phyloP scores from a whole-genome alignment of 2,888 invertebrate genomes.

The Seladonia tumulorum region DNA sequence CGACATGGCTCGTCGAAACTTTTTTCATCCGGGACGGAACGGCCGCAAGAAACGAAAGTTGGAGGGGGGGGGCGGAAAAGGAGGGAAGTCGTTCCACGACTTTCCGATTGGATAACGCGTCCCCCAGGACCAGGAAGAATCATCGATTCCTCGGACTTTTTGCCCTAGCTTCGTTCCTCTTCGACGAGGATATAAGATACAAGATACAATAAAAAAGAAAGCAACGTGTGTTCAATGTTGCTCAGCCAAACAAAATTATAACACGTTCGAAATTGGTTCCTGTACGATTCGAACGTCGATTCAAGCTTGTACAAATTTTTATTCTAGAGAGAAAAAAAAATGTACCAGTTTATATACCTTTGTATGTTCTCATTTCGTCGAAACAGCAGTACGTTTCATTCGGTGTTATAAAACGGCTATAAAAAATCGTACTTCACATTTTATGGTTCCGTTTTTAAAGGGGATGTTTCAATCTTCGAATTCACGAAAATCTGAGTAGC shows the following conservation, averaged over 20 bases:
- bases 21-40: slow-evolving; percentile 34
- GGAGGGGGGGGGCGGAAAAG: neutral
- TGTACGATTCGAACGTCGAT: neutral
- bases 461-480: neutral
- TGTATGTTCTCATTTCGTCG: neutral
- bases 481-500: neutral
- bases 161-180: neutral
- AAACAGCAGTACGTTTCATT: neutral
- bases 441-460: neutral
- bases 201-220: neutral
- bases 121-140: neutral
- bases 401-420: neutral
- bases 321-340: neutral
- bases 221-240: neutral
- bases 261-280: neutral
- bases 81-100: slow-evolving; percentile 21
- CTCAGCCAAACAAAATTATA: neutral
- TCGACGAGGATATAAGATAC: neutral
- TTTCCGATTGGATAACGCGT: slow-evolving; percentile 32
- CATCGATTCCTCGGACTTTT: neutral
- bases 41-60: neutral
- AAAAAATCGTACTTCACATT: neutral
- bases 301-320: no score
- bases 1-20: slow-evolving; percentile 24
- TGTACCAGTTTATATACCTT: neutral